Percentiles rank a stretch among this genome's conserved stretches.
These are phyloP conservation scores for Pseudorhiza aurosa DNA, from an alignment of 30 jellyfish, hydroid and myxozoan genomes.

Conservation along the genomic window DNA sequence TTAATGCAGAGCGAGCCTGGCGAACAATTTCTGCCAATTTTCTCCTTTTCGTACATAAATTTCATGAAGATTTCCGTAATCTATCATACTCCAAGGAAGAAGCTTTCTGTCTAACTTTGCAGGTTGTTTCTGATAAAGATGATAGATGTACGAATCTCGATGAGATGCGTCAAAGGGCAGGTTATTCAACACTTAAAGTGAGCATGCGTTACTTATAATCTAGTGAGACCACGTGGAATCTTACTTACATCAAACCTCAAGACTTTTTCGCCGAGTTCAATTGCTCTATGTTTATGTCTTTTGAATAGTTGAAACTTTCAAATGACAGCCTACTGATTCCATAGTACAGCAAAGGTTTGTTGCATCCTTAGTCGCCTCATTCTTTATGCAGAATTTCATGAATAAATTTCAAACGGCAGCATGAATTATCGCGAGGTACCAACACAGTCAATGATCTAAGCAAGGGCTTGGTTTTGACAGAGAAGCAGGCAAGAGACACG, in stretches of 20 bases:
- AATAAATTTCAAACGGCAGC: not conserved
- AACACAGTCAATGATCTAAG: too few relatives aligned
- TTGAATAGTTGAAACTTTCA: too few relatives aligned
- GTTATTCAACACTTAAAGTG: conserved; percentile 27
- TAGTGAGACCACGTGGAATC: conserved; percentile 39
- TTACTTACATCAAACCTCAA: not conserved
- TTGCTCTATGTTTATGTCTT: too few relatives aligned
- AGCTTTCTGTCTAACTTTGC: too few relatives aligned
- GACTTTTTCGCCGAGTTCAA: too few relatives aligned
- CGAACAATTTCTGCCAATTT: too few relatives aligned
- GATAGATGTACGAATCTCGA: not conserved
- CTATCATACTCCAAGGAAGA: too few relatives aligned
- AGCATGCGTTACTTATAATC: conserved; percentile 8
- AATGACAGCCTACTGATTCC: too few relatives aligned
- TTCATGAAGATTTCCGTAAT: too few relatives aligned
- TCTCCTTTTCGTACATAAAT: too few relatives aligned
- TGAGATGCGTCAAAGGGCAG: conserved; percentile 17
- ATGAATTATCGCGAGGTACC: not conserved
- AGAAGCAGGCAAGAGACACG: not conserved
- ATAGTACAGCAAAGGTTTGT: not conserved
- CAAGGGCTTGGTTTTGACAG: too few relatives aligned
- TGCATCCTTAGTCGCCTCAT: not conserved
- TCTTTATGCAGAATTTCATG: not conserved
- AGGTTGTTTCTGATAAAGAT: not conserved
- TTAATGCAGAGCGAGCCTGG: too few relatives aligned